phyloP scores from a whole-genome alignment of 2,113 vertebrate species.

The Rhodinocichla rosea region DNA sequence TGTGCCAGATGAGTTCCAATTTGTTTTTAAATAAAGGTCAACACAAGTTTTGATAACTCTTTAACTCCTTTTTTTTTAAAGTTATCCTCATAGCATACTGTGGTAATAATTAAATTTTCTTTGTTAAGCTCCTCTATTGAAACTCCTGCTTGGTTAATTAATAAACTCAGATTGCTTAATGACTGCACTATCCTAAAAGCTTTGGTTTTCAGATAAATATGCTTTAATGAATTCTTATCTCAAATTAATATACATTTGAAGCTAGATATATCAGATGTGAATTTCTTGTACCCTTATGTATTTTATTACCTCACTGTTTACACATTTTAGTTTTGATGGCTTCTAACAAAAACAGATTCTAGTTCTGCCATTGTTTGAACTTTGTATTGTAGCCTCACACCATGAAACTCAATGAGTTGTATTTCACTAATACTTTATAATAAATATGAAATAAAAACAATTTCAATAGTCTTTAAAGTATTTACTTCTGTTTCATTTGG shows the following conservation, averaged over 20 bases:
- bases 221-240: background rate
- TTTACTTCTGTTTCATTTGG: background rate
- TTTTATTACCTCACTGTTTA: background rate
- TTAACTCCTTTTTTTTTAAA: background rate
- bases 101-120: background rate
- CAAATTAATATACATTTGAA: background rate
- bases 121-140: background rate
- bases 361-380: background rate
- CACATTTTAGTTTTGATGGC: background rate
- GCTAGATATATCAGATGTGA: background rate
- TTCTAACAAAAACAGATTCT: background rate
- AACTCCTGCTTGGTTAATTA: background rate
- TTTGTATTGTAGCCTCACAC: background rate
- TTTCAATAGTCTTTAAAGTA: background rate
- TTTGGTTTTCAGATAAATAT: background rate
- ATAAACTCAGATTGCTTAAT: background rate
- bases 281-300: background rate
- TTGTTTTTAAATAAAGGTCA: background rate
- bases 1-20: background rate
- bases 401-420: background rate
- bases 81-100: background rate
- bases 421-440: background rate
- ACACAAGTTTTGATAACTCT: background rate
- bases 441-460: background rate
- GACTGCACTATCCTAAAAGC: background rate